phyloP scores from a whole-genome alignment of 2,113 vertebrate genomes.

The Dasyornis broadbenti region DNA sequence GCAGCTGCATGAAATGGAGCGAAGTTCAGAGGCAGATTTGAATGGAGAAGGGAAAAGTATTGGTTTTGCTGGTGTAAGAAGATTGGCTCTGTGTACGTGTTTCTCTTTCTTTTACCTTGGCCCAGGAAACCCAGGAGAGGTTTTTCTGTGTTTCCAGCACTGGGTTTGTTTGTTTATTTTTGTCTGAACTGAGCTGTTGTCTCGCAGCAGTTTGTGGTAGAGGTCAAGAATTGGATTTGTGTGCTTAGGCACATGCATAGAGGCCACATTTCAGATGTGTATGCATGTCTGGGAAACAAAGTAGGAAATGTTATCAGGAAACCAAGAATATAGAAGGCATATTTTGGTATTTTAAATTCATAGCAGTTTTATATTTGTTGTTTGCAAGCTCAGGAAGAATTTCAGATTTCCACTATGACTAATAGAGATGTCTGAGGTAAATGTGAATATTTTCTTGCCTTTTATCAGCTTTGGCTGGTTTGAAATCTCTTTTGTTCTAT shows the following conservation, averaged over 20 bases:
- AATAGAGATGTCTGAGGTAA: neutral
- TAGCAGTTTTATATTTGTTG: neutral
- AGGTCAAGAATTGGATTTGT: neutral
- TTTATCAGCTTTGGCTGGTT: neutral
- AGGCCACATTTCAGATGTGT: neutral
- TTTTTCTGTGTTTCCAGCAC: neutral
- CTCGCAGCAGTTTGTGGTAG: neutral
- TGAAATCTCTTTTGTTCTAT: neutral
- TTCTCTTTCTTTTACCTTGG: neutral
- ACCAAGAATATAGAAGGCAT: neutral
- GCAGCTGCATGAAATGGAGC: neutral
- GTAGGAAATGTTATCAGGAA: neutral
- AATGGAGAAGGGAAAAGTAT: neutral
- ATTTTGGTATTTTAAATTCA: neutral
- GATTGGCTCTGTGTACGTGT: fast-evolving
- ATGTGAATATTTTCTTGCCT: neutral
- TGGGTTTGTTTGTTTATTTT: neutral
- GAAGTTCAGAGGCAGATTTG: neutral
- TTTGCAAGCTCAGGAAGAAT: neutral
- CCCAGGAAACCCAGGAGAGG: neutral
- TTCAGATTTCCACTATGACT: neutral
- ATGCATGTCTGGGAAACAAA: neutral
- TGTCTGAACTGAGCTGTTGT: neutral
- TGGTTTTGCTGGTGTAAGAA: neutral
- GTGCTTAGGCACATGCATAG: neutral